Percentiles rank a stretch among this genome's conserved stretches.
Conservation (phyloP, 2,888 invertebrate species). For the Lasioglossum leucozonium region DNA sequence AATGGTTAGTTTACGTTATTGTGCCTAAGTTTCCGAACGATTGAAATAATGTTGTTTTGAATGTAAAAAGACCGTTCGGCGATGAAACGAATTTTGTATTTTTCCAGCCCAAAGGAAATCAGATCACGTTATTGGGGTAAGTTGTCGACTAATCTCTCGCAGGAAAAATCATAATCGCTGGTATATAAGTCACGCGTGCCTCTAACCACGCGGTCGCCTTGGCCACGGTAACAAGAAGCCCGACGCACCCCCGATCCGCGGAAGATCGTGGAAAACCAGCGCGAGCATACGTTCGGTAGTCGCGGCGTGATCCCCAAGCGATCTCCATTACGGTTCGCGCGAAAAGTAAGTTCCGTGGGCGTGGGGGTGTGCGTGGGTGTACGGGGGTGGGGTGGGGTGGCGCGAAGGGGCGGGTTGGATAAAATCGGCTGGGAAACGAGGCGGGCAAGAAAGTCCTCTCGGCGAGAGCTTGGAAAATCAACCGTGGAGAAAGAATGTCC, state of each 20-base stretch:
- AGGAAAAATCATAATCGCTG: too few species aligned
- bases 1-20: too few species aligned
- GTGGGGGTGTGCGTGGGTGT: neutral
- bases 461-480: conserved; percentile 29
- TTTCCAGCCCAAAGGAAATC: too few species aligned
- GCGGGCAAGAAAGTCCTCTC: conserved; percentile 20
- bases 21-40: too few species aligned
- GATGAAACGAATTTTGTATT: too few species aligned
- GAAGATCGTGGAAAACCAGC: neutral
- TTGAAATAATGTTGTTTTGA: too few species aligned
- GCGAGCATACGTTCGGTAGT: neutral
- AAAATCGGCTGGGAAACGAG: conserved; percentile 17
- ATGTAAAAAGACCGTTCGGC: too few species aligned
- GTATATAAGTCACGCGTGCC: too few species aligned
- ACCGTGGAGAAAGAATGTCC: conserved; percentile 24
- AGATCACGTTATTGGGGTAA: too few species aligned
- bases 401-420: neutral
- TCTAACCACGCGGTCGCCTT: too few species aligned
- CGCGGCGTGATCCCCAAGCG: conserved; percentile 15
- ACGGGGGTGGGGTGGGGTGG: too few species aligned
- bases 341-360: conserved; percentile 1
- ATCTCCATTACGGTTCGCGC: conserved; percentile 16
- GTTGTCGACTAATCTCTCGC: too few species aligned
- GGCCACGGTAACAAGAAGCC: neutral
- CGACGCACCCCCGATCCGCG: neutral